Evolutionary conservation across 2,113 vertebrate species (phyloP), one percentile per base, ranked within the genome.

Genomic region (Actenoides lindsayi): DNA sequence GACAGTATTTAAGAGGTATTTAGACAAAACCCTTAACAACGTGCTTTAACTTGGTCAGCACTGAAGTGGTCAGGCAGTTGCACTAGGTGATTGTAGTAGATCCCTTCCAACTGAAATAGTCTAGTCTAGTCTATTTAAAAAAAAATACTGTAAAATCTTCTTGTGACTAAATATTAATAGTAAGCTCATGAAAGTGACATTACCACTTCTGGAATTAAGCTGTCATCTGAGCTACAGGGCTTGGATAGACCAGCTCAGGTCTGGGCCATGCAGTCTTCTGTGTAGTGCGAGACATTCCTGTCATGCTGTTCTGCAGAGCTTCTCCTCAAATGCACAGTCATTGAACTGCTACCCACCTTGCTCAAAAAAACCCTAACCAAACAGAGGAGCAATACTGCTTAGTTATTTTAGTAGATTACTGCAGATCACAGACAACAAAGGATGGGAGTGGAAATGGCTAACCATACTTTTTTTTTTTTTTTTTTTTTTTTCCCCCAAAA

Each of bases 331-430:
- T 48, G 8, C 33, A 59, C 5, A 39, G 12, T 30, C 64, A 46
- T 4, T 65, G 14, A 46, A 46, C 18, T 12, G 37, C 27, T 42
- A 16, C 19, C 12, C 6, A 2, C 1, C 9, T 33, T 1, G 2
- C 6, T 6, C 11, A 11, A 1, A 8, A 48, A 60, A 65, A 48
- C 16, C 15, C 51, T 6, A 42, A 44, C 19, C 7, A 13, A 50
- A 50, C 50, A 25, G 25, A 12, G 13, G 10, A 59, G 6, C 20
- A 79, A 69, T 24, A 69, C 13, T 42, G 5, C n/a, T 41, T 42
- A 51, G 9, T 31, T 75, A 11, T 51, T 57, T 46, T 57, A 42
- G 30, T 33, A 51, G 37, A n/a, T 54, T 50, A 39, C 30, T 35
- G 41, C 18, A 71, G 16, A 51, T 51, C 41, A 57, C 35, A 76